Conservation (phyloP, 2,113 vertebrate species). For the Coturnix japonica region DNA sequence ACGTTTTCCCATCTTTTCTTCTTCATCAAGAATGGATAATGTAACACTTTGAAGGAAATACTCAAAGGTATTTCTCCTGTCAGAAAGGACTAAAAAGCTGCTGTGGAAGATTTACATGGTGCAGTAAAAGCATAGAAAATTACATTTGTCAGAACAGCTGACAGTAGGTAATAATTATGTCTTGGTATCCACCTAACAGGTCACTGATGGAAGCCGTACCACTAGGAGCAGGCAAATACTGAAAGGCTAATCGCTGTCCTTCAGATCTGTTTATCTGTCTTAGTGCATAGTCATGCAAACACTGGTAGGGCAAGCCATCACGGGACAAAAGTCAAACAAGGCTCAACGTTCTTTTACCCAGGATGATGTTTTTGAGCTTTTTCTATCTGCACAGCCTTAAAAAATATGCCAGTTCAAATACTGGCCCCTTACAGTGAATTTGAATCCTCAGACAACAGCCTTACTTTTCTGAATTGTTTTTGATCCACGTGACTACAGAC, state of each 20-base stretch:
- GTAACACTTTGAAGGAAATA: background rate
- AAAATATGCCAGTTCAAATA: background rate
- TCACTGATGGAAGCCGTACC: constrained; percentile 27
- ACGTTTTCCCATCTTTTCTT: background rate
- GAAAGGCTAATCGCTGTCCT: constrained; percentile 1
- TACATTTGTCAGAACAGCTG: background rate
- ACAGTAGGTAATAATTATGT: constrained; percentile 9
- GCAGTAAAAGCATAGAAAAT: constrained; percentile 26
- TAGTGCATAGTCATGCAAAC: background rate
- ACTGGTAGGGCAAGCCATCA: background rate
- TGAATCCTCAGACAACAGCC: background rate
- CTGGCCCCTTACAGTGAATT: background rate
- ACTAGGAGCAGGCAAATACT: background rate
- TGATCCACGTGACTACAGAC: background rate
- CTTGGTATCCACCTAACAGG: background rate
- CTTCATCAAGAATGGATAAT: constrained; percentile 26
- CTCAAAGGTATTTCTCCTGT: constrained; percentile 15
- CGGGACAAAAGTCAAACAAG: constrained; percentile 16
- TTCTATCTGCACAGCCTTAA: constrained; percentile 1
- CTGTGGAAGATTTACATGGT: background rate
- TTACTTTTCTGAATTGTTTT: background rate
- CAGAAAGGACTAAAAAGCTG: constrained; percentile 8
- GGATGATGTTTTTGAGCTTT: constrained; percentile 29
- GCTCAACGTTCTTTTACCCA: constrained; percentile 2
- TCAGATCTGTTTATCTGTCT: constrained; percentile 39